Base-by-base conservation (phyloP, 1,140 invertebrate genomes). In the Cecropterus lyciades region DNA sequence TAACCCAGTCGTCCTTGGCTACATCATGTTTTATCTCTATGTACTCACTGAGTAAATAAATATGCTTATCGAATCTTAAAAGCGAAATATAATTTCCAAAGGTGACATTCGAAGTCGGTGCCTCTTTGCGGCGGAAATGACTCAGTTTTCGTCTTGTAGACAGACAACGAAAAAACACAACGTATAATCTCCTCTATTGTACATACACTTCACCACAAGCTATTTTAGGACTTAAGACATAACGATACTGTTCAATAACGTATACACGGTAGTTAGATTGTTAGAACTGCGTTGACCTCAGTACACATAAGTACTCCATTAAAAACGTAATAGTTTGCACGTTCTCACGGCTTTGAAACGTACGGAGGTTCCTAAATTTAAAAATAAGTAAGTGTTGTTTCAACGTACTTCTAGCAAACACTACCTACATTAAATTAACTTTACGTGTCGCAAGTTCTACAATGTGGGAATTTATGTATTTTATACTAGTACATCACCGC, bases 71-170 rank as follows among this genome's bases (percentile, higher is more conserved):
- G 8, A 45, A 16, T n/a, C 37, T 46, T 46, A 46, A 9, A 16
- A 46, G 14, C 45, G 10, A 17, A 20, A 17, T 20, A 46, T 17
- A 48, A 65, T 59, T 60, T 53, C 42, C 43, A 62, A 60, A 73
- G 69, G 73, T 78, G 75, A 80, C 78, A 78, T 77, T 79, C 70
- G 70, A 73, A 77, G 70, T 70, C 67, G 55, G 65, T 67, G 65
- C 69, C 69, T 77, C 76, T 69, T 60, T 75, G 70, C 70, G 70
- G 40, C 62, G 79, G 79, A 82, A 79, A 60, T 82, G 77, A 82
- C 46, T 82, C 79, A 82, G 68, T 75, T 67, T 75, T 78, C 69
- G 67, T 73, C 72, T 73, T 66, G 68, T 69, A 62, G 57, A 42
- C 49, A 62, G 56, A 74, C 67, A 40, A 66, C 43, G 59, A 73